Base-by-base conservation (phyloP, 1,140 invertebrate genomes). In the Phymorhynchus buccinoides region DNA sequence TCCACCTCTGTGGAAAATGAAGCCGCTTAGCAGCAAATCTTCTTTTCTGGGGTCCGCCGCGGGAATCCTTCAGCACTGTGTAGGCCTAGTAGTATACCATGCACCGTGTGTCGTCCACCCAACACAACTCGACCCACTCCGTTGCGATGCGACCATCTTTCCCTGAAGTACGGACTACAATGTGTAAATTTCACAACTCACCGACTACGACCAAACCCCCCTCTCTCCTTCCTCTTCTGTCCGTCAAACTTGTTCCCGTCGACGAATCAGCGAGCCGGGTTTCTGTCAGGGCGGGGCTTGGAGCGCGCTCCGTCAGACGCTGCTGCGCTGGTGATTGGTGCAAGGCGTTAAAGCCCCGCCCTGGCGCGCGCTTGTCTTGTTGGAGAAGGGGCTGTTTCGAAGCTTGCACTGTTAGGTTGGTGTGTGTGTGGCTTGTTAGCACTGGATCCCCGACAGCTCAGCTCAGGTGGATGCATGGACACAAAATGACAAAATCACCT, bases 1-100 rank as follows among this genome's bases (percentile, higher is more conserved):
- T 79, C 77, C 77, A 56, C 42, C 48, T 52, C 56, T 39, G 77
- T 79, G 77, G 77, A 79, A 75, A 75, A 79, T n/a, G 77, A 52
- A 79, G 41, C 37, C n/a, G 81, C 81, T 83, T 83, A 83, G 81
- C 37, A 30, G 35, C 62, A 83, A 83, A 83, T 83, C 81, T 83
- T 83, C 81, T 83, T 83, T 83, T 71, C 81, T 83, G 56, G 56
- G 56, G 22, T n/a, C n/a, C n/a, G n/a, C 56, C 56, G 56, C 56
- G 22, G 56, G 56, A 62, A 62, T 27, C 22, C 22, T 18, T 62
- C n/a, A 62, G 14, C 56, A 62, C 56, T 62, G 56, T 22, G 56
- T 14, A n/a, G n/a, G n/a, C 18, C n/a, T 62, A 62, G 56, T 27
- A n/a, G n/a, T n/a, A n/a, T n/a, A 62, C 56, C 56, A 27, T 62